phyloP scores from a whole-genome alignment of 2,113 vertebrate species.

The Salvelinus sp. region DNA sequence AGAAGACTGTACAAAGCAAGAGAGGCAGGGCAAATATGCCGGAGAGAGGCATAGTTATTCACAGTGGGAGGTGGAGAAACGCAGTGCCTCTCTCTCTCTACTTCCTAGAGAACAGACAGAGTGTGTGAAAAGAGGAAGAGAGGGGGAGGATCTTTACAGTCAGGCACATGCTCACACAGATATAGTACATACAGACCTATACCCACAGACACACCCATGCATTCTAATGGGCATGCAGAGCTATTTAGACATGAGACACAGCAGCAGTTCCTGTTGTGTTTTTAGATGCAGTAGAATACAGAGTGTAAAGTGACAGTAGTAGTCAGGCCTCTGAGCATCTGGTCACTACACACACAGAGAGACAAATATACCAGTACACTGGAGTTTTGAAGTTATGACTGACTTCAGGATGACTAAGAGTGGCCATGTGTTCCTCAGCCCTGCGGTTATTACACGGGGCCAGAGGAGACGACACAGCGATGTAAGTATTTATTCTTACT shows the following conservation, averaged over 20 bases:
- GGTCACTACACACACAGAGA: too few species aligned
- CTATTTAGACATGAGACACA: too few species aligned
- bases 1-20: neutral
- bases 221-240: neutral
- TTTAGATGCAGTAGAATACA: too few species aligned
- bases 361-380: too few species aligned
- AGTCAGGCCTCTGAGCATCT: too few species aligned
- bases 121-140: slow-evolving; percentile 13
- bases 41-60: slow-evolving; percentile 1
- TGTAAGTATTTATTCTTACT: slow-evolving; percentile 52
- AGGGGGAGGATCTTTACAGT: slow-evolving; percentile 21
- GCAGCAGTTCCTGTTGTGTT: too few species aligned
- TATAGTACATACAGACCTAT: too few species aligned
- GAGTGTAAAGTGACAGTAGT: too few species aligned
- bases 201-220: slow-evolving; percentile 7
- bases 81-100: too few species aligned
- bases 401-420: slow-evolving; percentile 54
- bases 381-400: slow-evolving; percentile 34
- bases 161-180: slow-evolving; percentile 18
- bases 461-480: slow-evolving; percentile 63
- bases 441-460: slow-evolving; percentile 42
- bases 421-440: slow-evolving; percentile 27
- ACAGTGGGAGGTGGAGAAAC: neutral
- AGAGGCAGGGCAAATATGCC: neutral
- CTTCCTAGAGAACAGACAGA: neutral